Evolutionary conservation across 2,888 invertebrate genomes (phyloP).

Genomic region (Julus scanicus): DNA sequence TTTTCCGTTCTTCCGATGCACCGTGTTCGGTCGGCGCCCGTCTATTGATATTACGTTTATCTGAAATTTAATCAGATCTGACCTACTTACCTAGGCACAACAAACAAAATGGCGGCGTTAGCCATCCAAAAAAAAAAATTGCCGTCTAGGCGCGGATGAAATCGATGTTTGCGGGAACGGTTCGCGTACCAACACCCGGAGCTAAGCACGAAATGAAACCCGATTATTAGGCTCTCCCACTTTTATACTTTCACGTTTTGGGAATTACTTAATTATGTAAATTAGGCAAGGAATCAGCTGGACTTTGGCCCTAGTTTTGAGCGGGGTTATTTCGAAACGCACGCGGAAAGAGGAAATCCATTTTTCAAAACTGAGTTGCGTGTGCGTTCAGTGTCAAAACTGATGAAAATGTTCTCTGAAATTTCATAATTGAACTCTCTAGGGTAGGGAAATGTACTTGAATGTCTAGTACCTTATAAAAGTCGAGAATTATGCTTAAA

Average conservation of each 20-base stretch:
- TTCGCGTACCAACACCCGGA: not conserved
- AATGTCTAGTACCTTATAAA: too few relatives aligned
- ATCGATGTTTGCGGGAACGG: not conserved
- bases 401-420: too few relatives aligned
- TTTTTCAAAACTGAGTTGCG: too few relatives aligned
- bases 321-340: not conserved
- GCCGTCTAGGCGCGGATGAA: not conserved
- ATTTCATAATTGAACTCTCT: too few relatives aligned
- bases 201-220: not conserved
- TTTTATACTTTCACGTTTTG: not conserved
- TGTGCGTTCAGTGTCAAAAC: too few relatives aligned
- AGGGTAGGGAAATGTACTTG: too few relatives aligned
- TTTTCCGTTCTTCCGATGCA: not conserved
- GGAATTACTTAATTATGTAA: not conserved
- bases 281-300: not conserved
- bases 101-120: slow-evolving; percentile 16
- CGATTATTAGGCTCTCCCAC: not conserved
- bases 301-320: not conserved
- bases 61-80: slow-evolving; percentile 31
- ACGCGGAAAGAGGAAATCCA: too few relatives aligned
- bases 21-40: not conserved
- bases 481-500: too few relatives aligned
- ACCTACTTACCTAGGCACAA: slow-evolving; percentile 42
- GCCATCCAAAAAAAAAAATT: not conserved
- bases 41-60: not conserved